Base-by-base conservation (phyloP, 2,113 vertebrate species). In the Cololabis saira region DNA sequence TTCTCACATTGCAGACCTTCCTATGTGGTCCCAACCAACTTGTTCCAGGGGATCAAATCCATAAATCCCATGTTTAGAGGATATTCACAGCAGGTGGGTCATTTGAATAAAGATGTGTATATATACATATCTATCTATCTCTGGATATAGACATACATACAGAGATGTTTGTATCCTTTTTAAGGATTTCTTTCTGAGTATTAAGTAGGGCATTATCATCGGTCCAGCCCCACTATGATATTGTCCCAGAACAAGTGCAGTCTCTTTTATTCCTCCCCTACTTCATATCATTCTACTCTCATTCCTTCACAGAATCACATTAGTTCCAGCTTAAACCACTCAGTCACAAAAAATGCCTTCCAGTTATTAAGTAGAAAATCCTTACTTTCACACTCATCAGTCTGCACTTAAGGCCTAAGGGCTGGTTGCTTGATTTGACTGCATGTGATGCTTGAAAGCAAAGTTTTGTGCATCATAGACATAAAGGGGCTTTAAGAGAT, bases 1-100 rank as follows among this genome's bases (percentile, higher is more conserved):
- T 67, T 88, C 75, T 74, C 72, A 27, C 71, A 65, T 70, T 86
- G 53, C 89, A 99, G 97, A 76, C 95, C 95, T 55, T 95, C 97
- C 44, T 98, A 96, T 64, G 96, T 99, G 58, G 95, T 99, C 49
- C 98, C 97, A 19, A 98, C 97, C 78, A 96, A 92, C 80, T 87
- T 99, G 80, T 98, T 99, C 91, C 97, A 99, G 91, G 97, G 98
- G 83, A 98, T 99, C 90, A 99, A 99, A 93, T 90, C 95, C 71
- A 91, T 99, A 80, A 99, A 99, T 91, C 98, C 98, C 71, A 96
- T 95, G 61, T 99, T 99, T 87, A 94, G 97, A 71, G 98, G 98
- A 19, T 99, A 99, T 81, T 97, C 96, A 44, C 97, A 99, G 77
- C 98, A 99, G 95, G 98, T 99, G 78, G 81, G 90, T 88, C 55